phyloP scores from a whole-genome alignment of 2,113 vertebrate genomes.

The Ivindomyrus marchei region DNA sequence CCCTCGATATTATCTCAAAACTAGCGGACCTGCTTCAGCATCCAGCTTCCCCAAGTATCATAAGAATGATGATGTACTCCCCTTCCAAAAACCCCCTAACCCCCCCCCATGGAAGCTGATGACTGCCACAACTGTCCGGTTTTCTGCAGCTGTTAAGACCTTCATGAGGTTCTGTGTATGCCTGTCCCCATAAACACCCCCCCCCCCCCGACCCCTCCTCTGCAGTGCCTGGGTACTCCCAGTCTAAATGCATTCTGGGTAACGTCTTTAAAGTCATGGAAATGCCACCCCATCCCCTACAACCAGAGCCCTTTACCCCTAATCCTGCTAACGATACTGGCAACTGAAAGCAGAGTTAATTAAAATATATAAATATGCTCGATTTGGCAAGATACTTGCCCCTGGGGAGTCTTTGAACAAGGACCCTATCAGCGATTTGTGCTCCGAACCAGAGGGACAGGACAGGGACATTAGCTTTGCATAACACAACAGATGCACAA shows the following conservation, averaged over 20 bases:
- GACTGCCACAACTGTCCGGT: not conserved
- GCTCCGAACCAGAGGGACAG: not conserved
- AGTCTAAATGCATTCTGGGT: not conserved
- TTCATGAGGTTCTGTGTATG: not conserved
- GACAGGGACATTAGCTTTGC: not conserved
- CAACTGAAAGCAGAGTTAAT: not conserved
- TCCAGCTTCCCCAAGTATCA: not conserved
- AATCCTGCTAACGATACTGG: not conserved
- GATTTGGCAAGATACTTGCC: not conserved
- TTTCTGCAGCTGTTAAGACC: not conserved
- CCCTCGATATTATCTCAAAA: not conserved
- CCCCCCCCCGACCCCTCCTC: not conserved
- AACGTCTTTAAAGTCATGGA: not conserved
- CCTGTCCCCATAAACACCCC: not conserved
- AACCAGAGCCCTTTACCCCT: not conserved
- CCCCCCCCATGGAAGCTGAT: not conserved
- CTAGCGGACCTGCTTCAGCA: not conserved
- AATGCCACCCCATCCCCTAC: not conserved
- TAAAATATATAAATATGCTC: not conserved
- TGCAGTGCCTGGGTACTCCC: not conserved
- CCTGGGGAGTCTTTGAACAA: not conserved
- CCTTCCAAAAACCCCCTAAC: not conserved
- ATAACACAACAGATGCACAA: not conserved
- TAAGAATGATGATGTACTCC: not conserved
- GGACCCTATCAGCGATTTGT: not conserved